Percentiles rank a stretch among this genome's conserved stretches.
Evolutionary conservation across 1,140 invertebrate genomes (phyloP).

Genomic region (Coptotermes formosanus): DNA sequence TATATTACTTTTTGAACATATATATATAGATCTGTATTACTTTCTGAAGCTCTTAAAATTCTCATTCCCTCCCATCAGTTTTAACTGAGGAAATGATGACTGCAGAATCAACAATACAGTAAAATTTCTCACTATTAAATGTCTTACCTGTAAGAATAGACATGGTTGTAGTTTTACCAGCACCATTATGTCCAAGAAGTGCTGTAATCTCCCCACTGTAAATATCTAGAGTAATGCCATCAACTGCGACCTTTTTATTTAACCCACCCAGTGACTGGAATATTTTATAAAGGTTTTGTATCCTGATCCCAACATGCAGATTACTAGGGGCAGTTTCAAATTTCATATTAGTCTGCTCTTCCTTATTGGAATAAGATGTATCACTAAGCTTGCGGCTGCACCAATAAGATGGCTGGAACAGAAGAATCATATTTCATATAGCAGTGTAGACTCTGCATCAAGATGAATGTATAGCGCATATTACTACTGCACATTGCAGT

Average conservation of each 20-base stretch:
- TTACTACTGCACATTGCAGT: too few species aligned
- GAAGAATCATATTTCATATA: neutral
- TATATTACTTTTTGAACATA: too few species aligned
- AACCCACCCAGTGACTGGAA: slow-evolving; percentile 37
- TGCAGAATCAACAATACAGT: too few species aligned
- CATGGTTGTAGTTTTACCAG: slow-evolving; percentile 82
- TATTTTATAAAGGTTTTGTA: slow-evolving; percentile 40
- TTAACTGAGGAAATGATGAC: too few species aligned
- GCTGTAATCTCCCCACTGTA: slow-evolving; percentile 66
- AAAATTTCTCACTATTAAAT: neutral
- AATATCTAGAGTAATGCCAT: slow-evolving; percentile 61
- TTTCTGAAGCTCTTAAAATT: too few species aligned
- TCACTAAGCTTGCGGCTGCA: neutral
- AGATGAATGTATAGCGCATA: too few species aligned
- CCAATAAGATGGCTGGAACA: slow-evolving; percentile 3
- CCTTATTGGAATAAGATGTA: neutral
- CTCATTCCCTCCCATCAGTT: too few species aligned
- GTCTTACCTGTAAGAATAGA: slow-evolving; percentile 60
- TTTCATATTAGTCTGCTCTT: slow-evolving; percentile 31
- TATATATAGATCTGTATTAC: too few species aligned
- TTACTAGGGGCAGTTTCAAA: slow-evolving; percentile 40
- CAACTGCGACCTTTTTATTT: slow-evolving; percentile 54
- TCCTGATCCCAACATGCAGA: slow-evolving; percentile 38
- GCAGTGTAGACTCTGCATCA: too few species aligned
- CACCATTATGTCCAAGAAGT: slow-evolving; percentile 82